A percentile compares a stretch with the other conserved stretches of the same genome.
Conservation (phyloP, 2,797 vertebrate species). For the Coregonus ussuriensis region DNA sequence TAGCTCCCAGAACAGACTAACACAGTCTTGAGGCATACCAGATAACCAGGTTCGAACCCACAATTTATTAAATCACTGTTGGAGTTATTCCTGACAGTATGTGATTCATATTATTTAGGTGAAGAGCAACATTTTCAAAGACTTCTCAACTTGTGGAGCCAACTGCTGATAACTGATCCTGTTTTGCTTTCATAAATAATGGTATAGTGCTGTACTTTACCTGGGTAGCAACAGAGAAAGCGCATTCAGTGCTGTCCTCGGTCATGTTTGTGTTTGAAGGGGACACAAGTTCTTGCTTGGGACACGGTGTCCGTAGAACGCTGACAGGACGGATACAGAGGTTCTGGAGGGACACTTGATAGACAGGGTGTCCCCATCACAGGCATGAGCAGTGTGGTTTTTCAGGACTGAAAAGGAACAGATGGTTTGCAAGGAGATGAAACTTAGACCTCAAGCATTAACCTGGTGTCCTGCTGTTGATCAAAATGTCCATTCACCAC, state of each 20-base stretch:
- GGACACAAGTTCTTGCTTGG: constrained; percentile 81
- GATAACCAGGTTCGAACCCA: not conserved
- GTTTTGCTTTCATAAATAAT: not conserved
- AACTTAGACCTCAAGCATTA: not conserved
- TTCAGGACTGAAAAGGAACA: constrained; percentile 71
- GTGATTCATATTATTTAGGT: not conserved
- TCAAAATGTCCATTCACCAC: not conserved
- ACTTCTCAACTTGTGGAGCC: not conserved
- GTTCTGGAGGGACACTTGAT: constrained; percentile 83
- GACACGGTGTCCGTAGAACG: constrained; percentile 86
- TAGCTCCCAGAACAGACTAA: not conserved
- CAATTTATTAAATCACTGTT: not conserved
- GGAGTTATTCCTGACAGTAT: not conserved
- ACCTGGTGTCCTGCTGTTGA: not conserved
- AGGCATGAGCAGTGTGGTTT: constrained; percentile 87
- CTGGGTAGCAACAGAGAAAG: constrained; percentile 72
- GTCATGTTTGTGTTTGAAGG: constrained; percentile 51
- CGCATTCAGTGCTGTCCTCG: constrained; percentile 76
- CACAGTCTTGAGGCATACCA: no score
- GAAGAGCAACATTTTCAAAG: not conserved
- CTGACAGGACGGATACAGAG: constrained; percentile 80
- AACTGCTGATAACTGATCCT: not conserved
- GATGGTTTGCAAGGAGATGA: not conserved
- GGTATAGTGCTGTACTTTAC: constrained; percentile 42
- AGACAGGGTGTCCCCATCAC: constrained; percentile 80